Conservation (phyloP, 1,140 invertebrate species). For the Laodelphax striatellus region DNA sequence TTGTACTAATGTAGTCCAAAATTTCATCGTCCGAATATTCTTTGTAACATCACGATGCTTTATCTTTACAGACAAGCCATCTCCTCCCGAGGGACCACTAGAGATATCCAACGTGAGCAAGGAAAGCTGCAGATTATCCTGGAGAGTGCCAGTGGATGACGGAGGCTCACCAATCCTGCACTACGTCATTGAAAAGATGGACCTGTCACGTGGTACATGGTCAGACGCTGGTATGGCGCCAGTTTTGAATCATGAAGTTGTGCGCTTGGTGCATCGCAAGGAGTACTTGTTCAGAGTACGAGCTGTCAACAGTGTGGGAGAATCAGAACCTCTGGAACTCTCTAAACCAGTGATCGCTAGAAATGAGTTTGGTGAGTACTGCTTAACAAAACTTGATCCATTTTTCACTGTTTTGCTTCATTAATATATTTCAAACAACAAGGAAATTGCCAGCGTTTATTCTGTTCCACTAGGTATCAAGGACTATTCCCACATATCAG, state of each 20-base stretch:
- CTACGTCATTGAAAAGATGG: slow-evolving; percentile 96
- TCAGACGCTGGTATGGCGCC: slow-evolving; percentile 82
- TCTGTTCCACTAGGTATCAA: too few species aligned
- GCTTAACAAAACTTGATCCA: neutral
- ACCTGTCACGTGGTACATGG: slow-evolving; percentile 88
- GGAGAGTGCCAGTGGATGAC: slow-evolving; percentile 75
- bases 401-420: neutral
- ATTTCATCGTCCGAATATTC: too few species aligned
- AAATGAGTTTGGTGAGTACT: slow-evolving; percentile 65
- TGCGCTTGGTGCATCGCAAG: slow-evolving; percentile 80
- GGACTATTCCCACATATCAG: too few species aligned
- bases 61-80: slow-evolving; percentile 58
- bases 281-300: slow-evolving; percentile 86
- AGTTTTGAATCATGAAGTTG: slow-evolving; percentile 70
- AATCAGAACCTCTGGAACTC: slow-evolving; percentile 84
- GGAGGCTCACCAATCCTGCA: slow-evolving; percentile 91
- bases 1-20: too few species aligned
- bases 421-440: too few species aligned
- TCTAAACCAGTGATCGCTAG: slow-evolving; percentile 80
- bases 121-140: slow-evolving; percentile 74
- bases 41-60: too few species aligned
- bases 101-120: slow-evolving; percentile 76
- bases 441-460: too few species aligned
- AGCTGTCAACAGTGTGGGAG: slow-evolving; percentile 89
- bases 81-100: slow-evolving; percentile 75